Base-by-base conservation (phyloP, 2,113 vertebrate genomes). In the Phocoena sinus region DNA sequence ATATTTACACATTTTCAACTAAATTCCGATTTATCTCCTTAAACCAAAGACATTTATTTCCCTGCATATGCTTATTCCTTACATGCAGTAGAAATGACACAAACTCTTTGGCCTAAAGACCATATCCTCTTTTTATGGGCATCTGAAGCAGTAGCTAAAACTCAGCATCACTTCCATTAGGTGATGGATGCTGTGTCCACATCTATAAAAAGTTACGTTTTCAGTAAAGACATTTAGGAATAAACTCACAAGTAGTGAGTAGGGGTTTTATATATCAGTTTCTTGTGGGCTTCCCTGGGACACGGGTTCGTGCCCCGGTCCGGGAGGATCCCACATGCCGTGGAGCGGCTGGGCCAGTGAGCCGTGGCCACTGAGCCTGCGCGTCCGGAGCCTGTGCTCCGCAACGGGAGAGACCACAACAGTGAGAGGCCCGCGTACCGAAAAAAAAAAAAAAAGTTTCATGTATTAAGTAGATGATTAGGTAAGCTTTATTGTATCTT, bases 121-220 rank as follows among this genome's bases (percentile, higher is more conserved):
- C 3, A 0, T 17, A 21, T 58, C 36, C 28, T 44, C 5, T 82
- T 63, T 56, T 15, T 4, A 20, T 2, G 67, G 62, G 3, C 23
- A 20, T 62, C 31, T 60, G 6, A 50, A 10, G 2, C 1, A 41
- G 5, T 28, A 6, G 6, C 8, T 79, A n/a, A 63, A 0, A 26
- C 2, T 44, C 20, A 20, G 14, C n/a, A 3, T 15, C 21, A 4
- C 41, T 6, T 41, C 6, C 2, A 6, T 36, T 38, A 5, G 47
- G 33, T n/a, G 41, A 89, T 23, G 18, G 50, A 25, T 36, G 5
- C 15, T 28, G 13, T 36, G 13, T 50, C 8, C 7, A 58, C 62
- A 50, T 20, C 6, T 11, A 2, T 7, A 28, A 25, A 41, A 67
- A 71, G 2, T 2, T 62, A 4, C 0, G 0, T 56, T 62, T 92